Percentiles rank a stretch among this genome's conserved stretches.
Evolutionary conservation across 2,113 vertebrate species (phyloP).

Genomic region (Rhodinocichla rosea): DNA sequence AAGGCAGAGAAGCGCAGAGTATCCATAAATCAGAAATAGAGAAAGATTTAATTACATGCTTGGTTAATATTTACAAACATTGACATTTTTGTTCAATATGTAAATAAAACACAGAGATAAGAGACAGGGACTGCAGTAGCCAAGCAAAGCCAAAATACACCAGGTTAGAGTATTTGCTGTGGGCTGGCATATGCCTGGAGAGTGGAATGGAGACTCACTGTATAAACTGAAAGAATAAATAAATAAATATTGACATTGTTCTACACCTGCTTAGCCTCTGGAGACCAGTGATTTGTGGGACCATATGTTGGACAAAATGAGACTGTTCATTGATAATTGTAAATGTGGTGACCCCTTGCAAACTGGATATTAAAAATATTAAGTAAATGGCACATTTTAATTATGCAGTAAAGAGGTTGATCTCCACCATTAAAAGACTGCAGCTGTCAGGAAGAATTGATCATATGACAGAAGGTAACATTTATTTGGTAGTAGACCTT

Average conservation of each 20-base stretch:
- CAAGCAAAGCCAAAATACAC: constrained; percentile 30
- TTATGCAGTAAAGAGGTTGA: constrained; percentile 38
- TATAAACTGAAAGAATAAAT: constrained; percentile 39
- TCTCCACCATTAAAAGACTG: constrained; percentile 38
- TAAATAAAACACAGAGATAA: constrained; percentile 5
- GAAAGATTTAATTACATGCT: constrained; percentile 48
- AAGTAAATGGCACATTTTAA: constrained; percentile 56
- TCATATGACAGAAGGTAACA: constrained; percentile 48
- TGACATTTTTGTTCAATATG: not conserved
- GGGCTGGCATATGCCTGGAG: constrained; percentile 6
- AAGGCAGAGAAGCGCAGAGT: constrained; percentile 4
- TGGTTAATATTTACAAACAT: constrained; percentile 46
- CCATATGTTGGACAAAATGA: constrained; percentile 60
- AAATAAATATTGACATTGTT: constrained; percentile 62
- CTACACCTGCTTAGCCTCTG: constrained; percentile 42
- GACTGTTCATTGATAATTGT: constrained; percentile 42
- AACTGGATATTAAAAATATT: constrained; percentile 55
- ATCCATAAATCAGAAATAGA: constrained; percentile 11
- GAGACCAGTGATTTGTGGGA: constrained; percentile 54
- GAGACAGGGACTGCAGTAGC: not conserved
- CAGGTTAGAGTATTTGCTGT: constrained; percentile 20
- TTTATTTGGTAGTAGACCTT: constrained; percentile 51
- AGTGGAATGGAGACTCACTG: not conserved
- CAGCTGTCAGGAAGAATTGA: constrained; percentile 31
- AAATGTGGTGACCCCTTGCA: constrained; percentile 47